Percentiles rank a stretch among this genome's conserved stretches.
phyloP scores from a whole-genome alignment of 2,888 invertebrate genomes.

The Bugulina stolonifera region DNA sequence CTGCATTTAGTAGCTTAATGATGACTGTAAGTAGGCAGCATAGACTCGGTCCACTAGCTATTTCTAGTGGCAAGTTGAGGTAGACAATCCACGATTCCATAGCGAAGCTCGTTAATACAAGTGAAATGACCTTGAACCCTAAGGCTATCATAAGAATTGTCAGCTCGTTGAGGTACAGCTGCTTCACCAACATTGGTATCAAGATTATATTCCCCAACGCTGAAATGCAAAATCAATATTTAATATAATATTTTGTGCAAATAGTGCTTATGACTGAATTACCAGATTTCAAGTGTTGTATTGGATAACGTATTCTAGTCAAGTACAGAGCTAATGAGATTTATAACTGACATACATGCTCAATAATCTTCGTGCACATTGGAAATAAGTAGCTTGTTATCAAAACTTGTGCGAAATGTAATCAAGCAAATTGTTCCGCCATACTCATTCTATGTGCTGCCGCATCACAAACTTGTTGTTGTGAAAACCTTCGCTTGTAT shows the following conservation, averaged over 20 bases:
- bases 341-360: no score
- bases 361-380: no score
- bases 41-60: neutral
- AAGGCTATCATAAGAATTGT: neutral
- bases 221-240: neutral
- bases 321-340: no score
- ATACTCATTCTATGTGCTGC: no score
- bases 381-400: no score
- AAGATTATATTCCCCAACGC: neutral
- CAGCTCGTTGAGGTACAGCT: neutral
- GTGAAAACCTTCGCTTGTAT: no score
- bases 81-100: conserved; percentile 11
- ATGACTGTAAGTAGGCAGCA: neutral
- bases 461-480: no score
- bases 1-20: neutral
- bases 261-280: no score
- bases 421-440: no score
- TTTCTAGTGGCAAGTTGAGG: neutral
- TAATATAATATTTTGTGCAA: neutral
- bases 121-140: neutral
- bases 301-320: no score
- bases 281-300: no score
- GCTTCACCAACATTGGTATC: conserved; percentile 11
- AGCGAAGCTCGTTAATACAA: neutral
- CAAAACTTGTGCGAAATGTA: no score